Evolutionary conservation across 2,888 invertebrate genomes (phyloP).

Genomic region (Arctia plantaginis): DNA sequence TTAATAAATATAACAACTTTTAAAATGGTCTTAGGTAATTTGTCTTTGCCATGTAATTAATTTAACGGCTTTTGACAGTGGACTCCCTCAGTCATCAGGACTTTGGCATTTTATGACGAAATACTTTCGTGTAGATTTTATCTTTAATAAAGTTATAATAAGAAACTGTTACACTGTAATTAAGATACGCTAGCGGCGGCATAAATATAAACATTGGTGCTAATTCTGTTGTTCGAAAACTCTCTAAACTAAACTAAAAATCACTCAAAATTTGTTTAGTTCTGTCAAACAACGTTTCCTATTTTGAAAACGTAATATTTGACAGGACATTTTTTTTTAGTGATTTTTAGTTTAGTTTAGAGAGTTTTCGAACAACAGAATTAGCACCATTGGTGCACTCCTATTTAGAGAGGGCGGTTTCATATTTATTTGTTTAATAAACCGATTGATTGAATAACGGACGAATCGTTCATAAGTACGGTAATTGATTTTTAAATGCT

Average conservation of each 20-base stretch:
- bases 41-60: neutral
- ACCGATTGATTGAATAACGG: neutral
- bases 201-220: no score
- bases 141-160: neutral
- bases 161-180: neutral
- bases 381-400: no score
- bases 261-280: no score
- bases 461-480: neutral
- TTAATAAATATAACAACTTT: neutral
- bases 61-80: neutral
- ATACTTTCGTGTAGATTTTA: neutral
- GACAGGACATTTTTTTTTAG: neutral
- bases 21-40: no score
- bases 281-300: no score
- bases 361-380: no score
- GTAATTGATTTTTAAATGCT: constrained; percentile 10
- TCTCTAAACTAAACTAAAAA: no score
- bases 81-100: neutral
- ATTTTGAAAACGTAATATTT: no score
- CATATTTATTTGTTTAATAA: neutral
- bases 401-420: neutral
- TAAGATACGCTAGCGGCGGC: neutral
- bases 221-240: no score
- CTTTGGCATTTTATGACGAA: neutral
- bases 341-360: no score